Conservation (phyloP, 2,797 vertebrate species). For the Sebastes melanostomus region DNA sequence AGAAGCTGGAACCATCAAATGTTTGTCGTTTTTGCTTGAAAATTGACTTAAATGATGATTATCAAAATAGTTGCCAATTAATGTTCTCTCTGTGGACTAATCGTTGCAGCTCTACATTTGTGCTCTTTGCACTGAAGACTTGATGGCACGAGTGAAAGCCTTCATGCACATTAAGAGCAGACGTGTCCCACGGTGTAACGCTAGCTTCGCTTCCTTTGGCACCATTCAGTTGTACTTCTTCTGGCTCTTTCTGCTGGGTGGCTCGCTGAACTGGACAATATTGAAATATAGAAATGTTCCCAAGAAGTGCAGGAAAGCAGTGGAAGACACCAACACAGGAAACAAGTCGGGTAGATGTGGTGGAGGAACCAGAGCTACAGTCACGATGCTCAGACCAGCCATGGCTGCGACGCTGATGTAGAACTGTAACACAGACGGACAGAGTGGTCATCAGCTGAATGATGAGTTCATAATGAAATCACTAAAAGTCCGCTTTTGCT, state of each 20-base stretch:
- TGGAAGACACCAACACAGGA: conserved; percentile 86
- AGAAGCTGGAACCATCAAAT: neutral
- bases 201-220: neutral
- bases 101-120: neutral
- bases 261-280: conserved; percentile 84
- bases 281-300: conserved; percentile 89
- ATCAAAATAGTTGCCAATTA: neutral
- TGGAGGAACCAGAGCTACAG: conserved; percentile 81
- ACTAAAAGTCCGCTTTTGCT: neutral
- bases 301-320: conserved; percentile 90
- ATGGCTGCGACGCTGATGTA: conserved; percentile 82
- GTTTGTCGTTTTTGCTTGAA: neutral
- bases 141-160: neutral
- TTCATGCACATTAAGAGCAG: neutral
- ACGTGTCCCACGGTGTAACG: neutral
- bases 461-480: neutral
- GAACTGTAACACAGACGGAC: conserved; percentile 83
- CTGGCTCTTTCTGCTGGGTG: conserved; percentile 76
- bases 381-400: conserved; percentile 82
- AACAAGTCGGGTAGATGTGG: conserved; percentile 89
- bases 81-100: neutral
- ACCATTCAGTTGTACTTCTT: conserved; percentile 85
- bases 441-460: neutral
- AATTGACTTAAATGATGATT: neutral
- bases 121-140: neutral